phyloP scores from a whole-genome alignment of 2,888 invertebrate species.

The Leuctra nigra region DNA sequence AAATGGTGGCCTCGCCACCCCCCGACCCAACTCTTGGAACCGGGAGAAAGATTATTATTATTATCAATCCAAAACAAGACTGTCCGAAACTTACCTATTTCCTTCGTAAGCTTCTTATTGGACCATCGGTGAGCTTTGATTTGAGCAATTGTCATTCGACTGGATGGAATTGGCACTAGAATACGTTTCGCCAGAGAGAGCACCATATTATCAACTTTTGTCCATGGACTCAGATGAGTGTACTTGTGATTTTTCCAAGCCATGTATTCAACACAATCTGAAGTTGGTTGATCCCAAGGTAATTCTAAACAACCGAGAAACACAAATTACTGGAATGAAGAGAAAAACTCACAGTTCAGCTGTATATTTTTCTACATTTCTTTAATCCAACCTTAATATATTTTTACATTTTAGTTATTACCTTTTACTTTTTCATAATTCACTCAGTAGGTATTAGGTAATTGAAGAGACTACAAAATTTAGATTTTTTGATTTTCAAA shows the following conservation, averaged over 20 bases:
- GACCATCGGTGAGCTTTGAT: constrained; percentile 73
- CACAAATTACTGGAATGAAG: neutral
- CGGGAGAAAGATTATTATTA: no score
- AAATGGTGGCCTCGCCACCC: no score
- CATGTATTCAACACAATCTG: constrained; percentile 61
- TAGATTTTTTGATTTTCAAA: no score
- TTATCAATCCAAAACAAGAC: no score
- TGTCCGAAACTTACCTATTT: constrained; percentile 41
- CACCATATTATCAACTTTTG: constrained; percentile 59
- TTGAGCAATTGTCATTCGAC: constrained; percentile 58
- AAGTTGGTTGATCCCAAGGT: constrained; percentile 86
- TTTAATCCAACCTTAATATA: neutral
- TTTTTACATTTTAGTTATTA: no score
- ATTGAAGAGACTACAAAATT: no score
- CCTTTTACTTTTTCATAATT: no score
- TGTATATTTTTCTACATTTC: neutral
- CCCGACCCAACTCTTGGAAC: no score
- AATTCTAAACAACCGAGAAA: no score
- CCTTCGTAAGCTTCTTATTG: constrained; percentile 41
- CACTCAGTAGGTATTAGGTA: no score
- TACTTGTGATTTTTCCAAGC: constrained; percentile 64
- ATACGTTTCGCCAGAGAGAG: constrained; percentile 70
- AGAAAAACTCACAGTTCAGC: neutral
- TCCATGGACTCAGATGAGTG: constrained; percentile 60
- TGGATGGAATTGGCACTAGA: constrained; percentile 57